These are phyloP conservation scores for Lucifuga dentata DNA, from an alignment of 2,113 vertebrate genomes.

Conservation along the genomic window DNA sequence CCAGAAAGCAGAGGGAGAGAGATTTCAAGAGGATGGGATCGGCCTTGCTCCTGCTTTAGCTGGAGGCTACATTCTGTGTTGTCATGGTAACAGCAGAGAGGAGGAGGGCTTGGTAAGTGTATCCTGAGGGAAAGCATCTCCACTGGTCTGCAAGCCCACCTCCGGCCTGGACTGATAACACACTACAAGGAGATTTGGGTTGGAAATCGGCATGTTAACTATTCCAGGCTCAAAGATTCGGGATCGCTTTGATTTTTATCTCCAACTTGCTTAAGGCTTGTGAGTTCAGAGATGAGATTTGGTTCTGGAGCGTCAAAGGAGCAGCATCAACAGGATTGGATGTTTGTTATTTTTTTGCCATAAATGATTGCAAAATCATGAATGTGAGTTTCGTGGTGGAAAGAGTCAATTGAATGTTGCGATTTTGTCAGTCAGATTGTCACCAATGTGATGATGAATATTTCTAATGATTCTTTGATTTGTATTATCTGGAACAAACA, in stretches of 20 bases:
- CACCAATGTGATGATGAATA: too few relatives aligned
- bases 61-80: slow-evolving; percentile 76
- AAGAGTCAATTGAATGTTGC: too few relatives aligned
- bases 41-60: slow-evolving; percentile 66
- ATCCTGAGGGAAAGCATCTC: slow-evolving; percentile 66
- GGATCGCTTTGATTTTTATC: slow-evolving; percentile 11
- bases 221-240: slow-evolving; percentile 9
- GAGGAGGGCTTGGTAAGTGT: slow-evolving; percentile 46
- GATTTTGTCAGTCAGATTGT: too few relatives aligned
- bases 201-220: slow-evolving; percentile 20
- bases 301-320: too few relatives aligned
- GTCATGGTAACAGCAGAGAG: slow-evolving; percentile 80
- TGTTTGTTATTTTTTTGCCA: too few relatives aligned
- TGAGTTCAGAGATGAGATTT: too few relatives aligned
- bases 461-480: too few relatives aligned
- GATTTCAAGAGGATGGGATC: slow-evolving; percentile 37
- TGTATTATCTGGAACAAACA: too few relatives aligned
- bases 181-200: slow-evolving; percentile 18
- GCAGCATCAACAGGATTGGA: too few relatives aligned
- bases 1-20: slow-evolving; percentile 24
- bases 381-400: too few relatives aligned
- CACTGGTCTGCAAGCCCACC: slow-evolving; percentile 60
- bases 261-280: background rate
- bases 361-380: too few relatives aligned
- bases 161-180: slow-evolving; percentile 52